Evolutionary conservation across 2,797 vertebrate species (phyloP), one percentile per base, ranked within the genome.

Genomic region (Xiphorhynchus erythropygius): DNA sequence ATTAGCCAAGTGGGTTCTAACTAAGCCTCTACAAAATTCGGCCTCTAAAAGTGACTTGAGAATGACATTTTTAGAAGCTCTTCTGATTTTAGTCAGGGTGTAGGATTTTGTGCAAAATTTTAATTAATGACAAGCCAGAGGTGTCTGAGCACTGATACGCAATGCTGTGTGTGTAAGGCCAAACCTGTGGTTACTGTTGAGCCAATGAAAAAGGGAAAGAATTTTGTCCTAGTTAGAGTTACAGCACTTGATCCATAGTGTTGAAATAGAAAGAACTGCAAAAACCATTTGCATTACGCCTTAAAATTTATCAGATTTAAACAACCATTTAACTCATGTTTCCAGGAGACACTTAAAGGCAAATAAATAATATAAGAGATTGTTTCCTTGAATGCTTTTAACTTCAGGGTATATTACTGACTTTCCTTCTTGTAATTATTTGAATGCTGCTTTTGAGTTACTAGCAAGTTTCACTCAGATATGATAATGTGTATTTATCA

Each of bases 181-280:
- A 82, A 56, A 78, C 37, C 11, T 57, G 39, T 75, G 41, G 50
- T 44, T 78, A 46, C 14, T 62, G n/a, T 42, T 77, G n/a, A 90
- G 63, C 74, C 75, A 77, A 49, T n/a, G 37, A 89, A 76, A 46
- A 53, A 53, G 24, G 81, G 50, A 70, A 78, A 84, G 23, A 73
- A 65, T 89, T 82, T 82, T 86, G 60, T 62, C 74, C 83, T 74
- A 55, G 35, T 69, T 78, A 69, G 11, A 8, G 70, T 88, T 93
- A 91, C 80, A 64, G 93, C 50, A 60, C 37, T 82, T 65, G n/a
- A 70, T 82, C 35, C 59, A 11, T 27, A 74, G 49, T 92, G 90
- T 87, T 3, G 88, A 96, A 95, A 94, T 27, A 73, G 75, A 90
- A 91, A 71, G 80, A 94, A 90, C 77, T 94, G 74, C 88, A 90